A percentile compares a stretch with the other conserved stretches of the same genome.
These are phyloP conservation scores for Vanessa tameamea DNA, from an alignment of 1,140 invertebrate species.

Conservation along the genomic window DNA sequence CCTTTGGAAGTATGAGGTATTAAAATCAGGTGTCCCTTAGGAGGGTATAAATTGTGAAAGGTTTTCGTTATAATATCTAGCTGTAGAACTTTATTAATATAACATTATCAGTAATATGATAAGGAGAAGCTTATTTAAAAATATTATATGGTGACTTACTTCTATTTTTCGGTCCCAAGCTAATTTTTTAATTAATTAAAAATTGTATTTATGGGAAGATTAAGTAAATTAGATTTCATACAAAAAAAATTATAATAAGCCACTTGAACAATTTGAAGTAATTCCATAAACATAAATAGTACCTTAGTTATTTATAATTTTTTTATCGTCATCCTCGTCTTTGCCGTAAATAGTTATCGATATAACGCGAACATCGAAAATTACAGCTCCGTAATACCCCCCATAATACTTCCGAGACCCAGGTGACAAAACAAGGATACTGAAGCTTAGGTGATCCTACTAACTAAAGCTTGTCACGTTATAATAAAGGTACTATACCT, in stretches of 20 bases:
- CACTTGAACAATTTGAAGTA: no score
- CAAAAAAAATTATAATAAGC: no score
- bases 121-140: no score
- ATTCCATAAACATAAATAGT: no score
- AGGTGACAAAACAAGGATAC: slow-evolving; percentile 41
- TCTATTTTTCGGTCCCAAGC: no score
- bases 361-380: slow-evolving; percentile 37
- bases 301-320: no score
- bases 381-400: slow-evolving; percentile 46
- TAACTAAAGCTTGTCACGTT: neutral
- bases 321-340: no score
- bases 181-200: no score
- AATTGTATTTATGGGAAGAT: no score
- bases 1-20: slow-evolving; percentile 8
- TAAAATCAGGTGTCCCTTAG: slow-evolving; percentile 18
- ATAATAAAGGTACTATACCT: neutral
- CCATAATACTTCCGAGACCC: slow-evolving; percentile 36
- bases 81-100: slow-evolving; percentile 17
- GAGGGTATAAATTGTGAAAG: slow-evolving; percentile 18
- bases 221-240: no score
- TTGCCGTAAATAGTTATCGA: slow-evolving; percentile 9
- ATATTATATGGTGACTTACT: no score
- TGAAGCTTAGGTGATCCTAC: slow-evolving; percentile 54
- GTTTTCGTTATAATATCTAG: neutral
- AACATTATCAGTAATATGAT: neutral